These are phyloP conservation scores for Temnopleurus reevesii DNA, from an alignment of 53 echinoderm and acorn worm genomes.

Conservation along the genomic window DNA sequence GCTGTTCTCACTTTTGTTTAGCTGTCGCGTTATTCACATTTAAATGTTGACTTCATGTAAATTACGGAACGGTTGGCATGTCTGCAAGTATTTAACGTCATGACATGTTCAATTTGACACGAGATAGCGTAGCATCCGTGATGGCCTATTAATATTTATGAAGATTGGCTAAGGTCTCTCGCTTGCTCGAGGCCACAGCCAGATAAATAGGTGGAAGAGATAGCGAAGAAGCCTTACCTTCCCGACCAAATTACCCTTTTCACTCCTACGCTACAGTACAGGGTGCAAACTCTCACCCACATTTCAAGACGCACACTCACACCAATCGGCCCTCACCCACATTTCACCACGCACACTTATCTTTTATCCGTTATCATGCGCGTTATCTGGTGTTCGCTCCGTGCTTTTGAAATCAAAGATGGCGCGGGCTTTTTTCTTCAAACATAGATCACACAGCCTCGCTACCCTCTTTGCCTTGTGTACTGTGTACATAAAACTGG, in stretches of 20 bases:
- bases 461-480: slow-evolving; percentile 17
- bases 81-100: neutral
- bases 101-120: slow-evolving; percentile 3
- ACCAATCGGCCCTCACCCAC: slow-evolving; percentile 4
- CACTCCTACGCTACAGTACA: too few species aligned
- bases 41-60: too few species aligned
- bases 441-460: neutral
- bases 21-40: too few species aligned
- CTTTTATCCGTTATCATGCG: neutral
- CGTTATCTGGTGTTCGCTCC: neutral
- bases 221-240: neutral
- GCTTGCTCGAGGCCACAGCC: neutral
- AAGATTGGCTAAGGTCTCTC: neutral
- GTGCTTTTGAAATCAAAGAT: neutral
- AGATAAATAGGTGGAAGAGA: neutral
- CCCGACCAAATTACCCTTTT: neutral
- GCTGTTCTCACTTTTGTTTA: too few species aligned
- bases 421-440: neutral
- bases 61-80: too few species aligned
- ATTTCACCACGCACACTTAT: neutral
- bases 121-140: neutral
- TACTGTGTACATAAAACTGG: slow-evolving; percentile 36
- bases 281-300: neutral
- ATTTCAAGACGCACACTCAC: neutral
- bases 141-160: slow-evolving; percentile 40